Percentiles rank a stretch among this genome's conserved stretches.
These are phyloP conservation scores for Drosophila mayri DNA, from an alignment of 1,140 invertebrate genomes.

Conservation along the genomic window DNA sequence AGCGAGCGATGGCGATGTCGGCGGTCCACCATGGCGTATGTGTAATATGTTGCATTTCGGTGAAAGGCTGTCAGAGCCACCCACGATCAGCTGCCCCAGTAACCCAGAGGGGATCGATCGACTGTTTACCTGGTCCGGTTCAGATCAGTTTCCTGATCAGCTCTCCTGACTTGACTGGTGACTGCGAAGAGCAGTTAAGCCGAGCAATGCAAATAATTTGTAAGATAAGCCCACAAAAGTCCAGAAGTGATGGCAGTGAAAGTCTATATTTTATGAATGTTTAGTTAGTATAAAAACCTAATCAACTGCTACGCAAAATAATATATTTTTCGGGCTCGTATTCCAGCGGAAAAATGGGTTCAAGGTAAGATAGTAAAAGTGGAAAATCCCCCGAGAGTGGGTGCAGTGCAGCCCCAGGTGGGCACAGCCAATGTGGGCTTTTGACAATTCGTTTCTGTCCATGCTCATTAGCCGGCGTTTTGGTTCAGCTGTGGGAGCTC, in stretches of 20 bases:
- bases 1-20: constrained; percentile 47
- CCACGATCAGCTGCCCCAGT: constrained; percentile 78
- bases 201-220: constrained; percentile 8
- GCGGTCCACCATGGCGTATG: constrained; percentile 45
- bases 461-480: constrained; percentile 44
- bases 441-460: constrained; percentile 48
- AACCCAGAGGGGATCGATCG: constrained; percentile 66
- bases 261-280: not conserved
- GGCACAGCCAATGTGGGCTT: constrained; percentile 28
- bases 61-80: constrained; percentile 72
- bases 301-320: not conserved
- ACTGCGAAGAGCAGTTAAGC: constrained; percentile 6
- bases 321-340: not conserved
- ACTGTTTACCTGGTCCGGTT: constrained; percentile 13
- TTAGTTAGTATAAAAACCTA: not conserved
- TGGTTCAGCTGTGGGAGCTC: constrained; percentile 31
- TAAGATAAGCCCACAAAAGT: constrained; percentile 1
- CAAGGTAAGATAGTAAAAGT: constrained; percentile 63
- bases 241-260: constrained; percentile 1
- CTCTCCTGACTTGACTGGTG: not conserved
- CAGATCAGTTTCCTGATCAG: constrained; percentile 39
- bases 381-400: constrained; percentile 43
- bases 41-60: constrained; percentile 53
- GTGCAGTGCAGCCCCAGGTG: constrained; percentile 42
- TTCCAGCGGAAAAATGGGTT: constrained; percentile 53